Evolutionary conservation across 2,888 invertebrate species (phyloP), one percentile per base, ranked within the genome.

Genomic region (Drosophila anomelani): DNA sequence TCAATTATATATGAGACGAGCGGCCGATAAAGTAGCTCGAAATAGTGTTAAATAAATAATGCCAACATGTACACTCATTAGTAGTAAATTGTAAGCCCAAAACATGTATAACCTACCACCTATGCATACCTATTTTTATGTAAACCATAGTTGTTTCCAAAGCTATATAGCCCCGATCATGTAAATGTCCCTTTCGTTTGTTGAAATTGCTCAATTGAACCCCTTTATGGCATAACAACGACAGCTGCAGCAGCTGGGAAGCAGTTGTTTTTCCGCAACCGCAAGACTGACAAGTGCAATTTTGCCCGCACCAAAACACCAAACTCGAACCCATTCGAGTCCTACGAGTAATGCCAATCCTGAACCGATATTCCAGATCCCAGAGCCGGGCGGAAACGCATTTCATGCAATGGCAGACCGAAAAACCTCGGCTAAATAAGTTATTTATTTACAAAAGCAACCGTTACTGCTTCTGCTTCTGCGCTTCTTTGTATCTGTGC

Each of bases 401-500:
- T 70, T 70, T 71, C 71, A 58, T 46, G 59, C 53, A 69, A 70
- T 46, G 62, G 34, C 57, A 69, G 58, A 34, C 59, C 75, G 34
- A 59, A 60, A 56, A 70, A 71, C 23, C 46, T 32, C 49, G 41
- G 69, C 60, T 58, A 64, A 73, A 83, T 85, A 81, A 81, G 86
- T 85, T 81, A 81, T 85, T 81, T 81, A 83, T 81, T 85, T 86
- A 83, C 68, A 85, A 74, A 85, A 78, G 72, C 71, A 84, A 80
- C 73, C 64, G 67, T 67, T 70, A 72, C 69, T 64, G 68, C 62
- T 67, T 38, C 47, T 66, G 68, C 56, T 26, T 38, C 34, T 29
- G 44, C 46, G 60, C 53, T 70, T 59, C 72, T 66, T 76, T 66
- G 58, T 68, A 49, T 29, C 55, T 2, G 34, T 47, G 32, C 39